A percentile compares a stretch with the other conserved stretches of the same genome.
Conservation (phyloP, 2,888 invertebrate species). For the Scelioninae gen. 1 region DNA sequence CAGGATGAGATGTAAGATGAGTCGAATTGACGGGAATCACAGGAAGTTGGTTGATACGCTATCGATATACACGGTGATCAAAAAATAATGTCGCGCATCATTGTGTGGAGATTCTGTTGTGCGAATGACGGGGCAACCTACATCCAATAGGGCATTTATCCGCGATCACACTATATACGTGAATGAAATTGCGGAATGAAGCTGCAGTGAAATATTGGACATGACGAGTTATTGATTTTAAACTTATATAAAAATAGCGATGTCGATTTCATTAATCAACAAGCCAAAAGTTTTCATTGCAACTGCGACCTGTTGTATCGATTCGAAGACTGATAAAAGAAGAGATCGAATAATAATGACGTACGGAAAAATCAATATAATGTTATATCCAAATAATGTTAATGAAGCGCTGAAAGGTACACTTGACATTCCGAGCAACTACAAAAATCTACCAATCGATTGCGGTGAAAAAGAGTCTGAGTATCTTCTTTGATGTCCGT, state of each 20-base stretch:
- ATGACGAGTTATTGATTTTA: slow-evolving; percentile 49
- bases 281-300: slow-evolving; percentile 15
- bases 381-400: slow-evolving; percentile 26
- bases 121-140: no score
- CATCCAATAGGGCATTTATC: slow-evolving; percentile 41
- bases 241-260: slow-evolving; percentile 39
- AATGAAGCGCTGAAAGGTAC: slow-evolving; percentile 39
- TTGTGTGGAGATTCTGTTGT: slow-evolving; percentile 32
- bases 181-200: slow-evolving; percentile 51
- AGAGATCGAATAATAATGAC: no score
- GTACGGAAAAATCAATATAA: no score
- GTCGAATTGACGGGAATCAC: slow-evolving; percentile 34
- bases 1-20: slow-evolving; percentile 33
- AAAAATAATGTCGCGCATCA: slow-evolving; percentile 29
- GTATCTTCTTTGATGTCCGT: slow-evolving; percentile 55
- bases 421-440: slow-evolving; percentile 43
- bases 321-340: no score
- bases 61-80: slow-evolving; percentile 39
- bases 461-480: slow-evolving; percentile 44
- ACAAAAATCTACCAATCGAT: slow-evolving; percentile 53
- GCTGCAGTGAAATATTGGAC: slow-evolving; percentile 48
- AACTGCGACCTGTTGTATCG: background rate
- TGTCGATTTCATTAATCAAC: slow-evolving; percentile 33
- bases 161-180: slow-evolving; percentile 42
- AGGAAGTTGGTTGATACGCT: slow-evolving; percentile 33